Evolutionary conservation across 2,797 vertebrate genomes (phyloP), one percentile per base, ranked within the genome.

Genomic region (Sebastes umbrosus): DNA sequence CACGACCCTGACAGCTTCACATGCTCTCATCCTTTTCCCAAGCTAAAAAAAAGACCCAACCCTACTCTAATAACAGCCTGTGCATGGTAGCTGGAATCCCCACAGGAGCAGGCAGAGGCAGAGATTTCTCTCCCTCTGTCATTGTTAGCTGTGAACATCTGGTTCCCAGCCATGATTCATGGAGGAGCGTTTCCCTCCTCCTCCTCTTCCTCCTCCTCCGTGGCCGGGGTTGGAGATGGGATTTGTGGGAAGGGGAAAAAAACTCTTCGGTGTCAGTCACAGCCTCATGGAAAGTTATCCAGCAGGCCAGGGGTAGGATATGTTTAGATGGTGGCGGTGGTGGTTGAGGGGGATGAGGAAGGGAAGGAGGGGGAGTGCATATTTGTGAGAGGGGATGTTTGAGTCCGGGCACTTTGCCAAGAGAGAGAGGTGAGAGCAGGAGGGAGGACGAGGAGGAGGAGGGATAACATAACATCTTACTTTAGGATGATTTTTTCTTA

Each of bases 141-240:
- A 84, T 66, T 85, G 87, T 90, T 87, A 90, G 92, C 93, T 81
- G 88, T 92, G 92, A 95, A 96, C 96, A 96, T 97, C 96, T 97
- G 96, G 96, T 96, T 94, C 95, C 96, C 94, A 95, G 96, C 95
- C 96, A 96, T 95, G 95, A 95, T 93, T 89, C 94, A 95, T 95
- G 94, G 95, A 96, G 94, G 90, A 94, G 90, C 31, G 5, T 27
- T 10, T 52, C 39, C 59, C 46, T 24, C 50, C 67, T 22, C 55
- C 24, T 29, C 27, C 20, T 22, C 72, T 25, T 36, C 69, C 65
- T 73, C 75, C 66, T 68, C 27, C n/a, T 73, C 31, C 60, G 4
- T 22, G 1, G 34, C 32, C 24, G 27, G 59, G 80, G 55, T 62
- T 18, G 5, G 60, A 88, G 50, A 83, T 64, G 73, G 68, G 93